Evolutionary conservation across 2,797 vertebrate genomes (phyloP).

Genomic region (Phalloptychus januarius): DNA sequence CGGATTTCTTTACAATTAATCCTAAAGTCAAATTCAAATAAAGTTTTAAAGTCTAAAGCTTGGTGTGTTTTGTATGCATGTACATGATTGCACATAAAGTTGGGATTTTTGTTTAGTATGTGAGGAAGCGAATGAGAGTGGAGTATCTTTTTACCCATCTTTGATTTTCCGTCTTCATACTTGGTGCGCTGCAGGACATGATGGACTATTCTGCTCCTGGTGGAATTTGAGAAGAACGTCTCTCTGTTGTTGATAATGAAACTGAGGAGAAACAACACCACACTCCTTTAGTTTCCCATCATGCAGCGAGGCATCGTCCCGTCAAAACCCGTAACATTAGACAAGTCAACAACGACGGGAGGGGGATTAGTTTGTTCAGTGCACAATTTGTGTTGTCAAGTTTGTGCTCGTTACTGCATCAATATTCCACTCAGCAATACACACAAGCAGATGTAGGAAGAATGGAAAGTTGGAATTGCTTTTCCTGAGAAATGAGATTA

Average conservation of each 20-base stretch:
- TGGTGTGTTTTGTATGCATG: not conserved
- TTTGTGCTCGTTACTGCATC: constrained; percentile 8
- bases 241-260: constrained; percentile 98
- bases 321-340: constrained; percentile 15
- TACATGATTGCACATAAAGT: not conserved
- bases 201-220: constrained; percentile 95
- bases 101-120: constrained; percentile 1
- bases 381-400: constrained; percentile 13
- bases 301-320: constrained; percentile 19
- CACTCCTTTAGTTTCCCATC: constrained; percentile 29
- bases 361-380: constrained; percentile 30
- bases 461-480: constrained; percentile 18
- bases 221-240: constrained; percentile 98
- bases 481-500: constrained; percentile 31
- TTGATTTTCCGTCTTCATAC: constrained; percentile 96
- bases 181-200: constrained; percentile 97
- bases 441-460: constrained; percentile 19
- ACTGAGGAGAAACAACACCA: constrained; percentile 73
- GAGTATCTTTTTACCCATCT: constrained; percentile 89
- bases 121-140: constrained; percentile 6
- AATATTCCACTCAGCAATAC: constrained; percentile 23
- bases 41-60: not conserved
- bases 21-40: not conserved
- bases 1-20: too few species aligned
- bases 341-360: not conserved